These are phyloP conservation scores for Trichomalopsis sarcophagae DNA, from an alignment of 1,140 invertebrate genomes.

Conservation along the genomic window DNA sequence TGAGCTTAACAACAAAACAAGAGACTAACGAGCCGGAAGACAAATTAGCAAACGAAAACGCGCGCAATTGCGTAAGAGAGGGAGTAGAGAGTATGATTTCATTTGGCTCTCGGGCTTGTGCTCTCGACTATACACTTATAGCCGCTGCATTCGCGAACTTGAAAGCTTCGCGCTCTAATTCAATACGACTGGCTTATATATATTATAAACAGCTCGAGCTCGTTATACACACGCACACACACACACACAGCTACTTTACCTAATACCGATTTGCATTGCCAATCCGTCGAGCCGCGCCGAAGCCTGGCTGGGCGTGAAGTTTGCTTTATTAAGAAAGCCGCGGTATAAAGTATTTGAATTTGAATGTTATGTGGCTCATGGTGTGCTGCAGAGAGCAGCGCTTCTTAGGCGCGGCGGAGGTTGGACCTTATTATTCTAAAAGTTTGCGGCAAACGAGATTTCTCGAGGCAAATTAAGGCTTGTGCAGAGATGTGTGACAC, in stretches of 20 bases:
- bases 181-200: neutral
- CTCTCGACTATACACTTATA: no score
- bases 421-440: conserved; percentile 52
- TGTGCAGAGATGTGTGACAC: conserved; percentile 50
- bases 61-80: neutral
- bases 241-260: conserved; percentile 19
- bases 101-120: neutral
- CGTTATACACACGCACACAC: neutral
- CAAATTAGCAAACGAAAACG: neutral
- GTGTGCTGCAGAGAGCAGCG: neutral
- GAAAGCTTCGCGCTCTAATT: neutral
- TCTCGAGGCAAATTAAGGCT: conserved; percentile 47
- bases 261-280: conserved; percentile 47
- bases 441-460: conserved; percentile 51
- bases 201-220: neutral
- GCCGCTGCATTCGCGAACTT: neutral
- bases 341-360: conserved; percentile 45
- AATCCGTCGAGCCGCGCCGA: neutral
- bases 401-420: neutral
- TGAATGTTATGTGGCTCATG: conserved; percentile 48
- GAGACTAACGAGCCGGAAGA: neutral
- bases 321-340: conserved; percentile 47
- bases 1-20: no score
- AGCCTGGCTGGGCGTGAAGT: neutral
- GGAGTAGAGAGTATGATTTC: neutral